Percentiles rank a stretch among this genome's conserved stretches.
Evolutionary conservation across 2,113 vertebrate genomes (phyloP).

Genomic region (Smithornis capensis): DNA sequence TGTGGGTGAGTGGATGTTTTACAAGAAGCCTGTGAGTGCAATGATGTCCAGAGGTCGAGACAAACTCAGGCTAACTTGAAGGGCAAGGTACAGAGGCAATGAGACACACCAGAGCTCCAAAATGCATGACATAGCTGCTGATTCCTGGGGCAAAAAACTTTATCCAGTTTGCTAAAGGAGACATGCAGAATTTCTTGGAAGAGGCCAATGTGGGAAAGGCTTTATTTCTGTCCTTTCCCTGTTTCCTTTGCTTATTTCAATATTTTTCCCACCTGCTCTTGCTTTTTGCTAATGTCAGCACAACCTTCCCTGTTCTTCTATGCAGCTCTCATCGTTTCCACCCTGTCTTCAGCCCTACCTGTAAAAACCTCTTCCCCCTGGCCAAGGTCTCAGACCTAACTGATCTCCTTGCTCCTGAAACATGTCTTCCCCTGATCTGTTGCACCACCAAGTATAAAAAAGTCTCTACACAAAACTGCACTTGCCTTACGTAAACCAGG

Average conservation of each 20-base stretch:
- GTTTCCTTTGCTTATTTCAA: not conserved
- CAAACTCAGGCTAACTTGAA: not conserved
- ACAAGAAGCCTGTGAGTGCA: not conserved
- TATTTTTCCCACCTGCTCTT: not conserved
- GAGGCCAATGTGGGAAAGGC: not conserved
- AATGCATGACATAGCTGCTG: not conserved
- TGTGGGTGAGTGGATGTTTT: constrained; percentile 11
- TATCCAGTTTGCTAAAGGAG: not conserved
- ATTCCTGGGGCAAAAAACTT: not conserved
- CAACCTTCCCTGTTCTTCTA: not conserved
- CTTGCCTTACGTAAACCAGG: not conserved
- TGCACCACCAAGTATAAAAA: not conserved
- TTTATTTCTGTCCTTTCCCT: not conserved
- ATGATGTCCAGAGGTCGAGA: not conserved
- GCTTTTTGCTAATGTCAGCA: not conserved
- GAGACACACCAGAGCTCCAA: not conserved
- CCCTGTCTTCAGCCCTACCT: not conserved
- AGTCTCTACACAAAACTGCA: not conserved
- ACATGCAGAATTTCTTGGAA: not conserved
- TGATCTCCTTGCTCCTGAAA: not conserved
- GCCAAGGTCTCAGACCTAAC: not conserved
- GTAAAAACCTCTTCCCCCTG: not conserved
- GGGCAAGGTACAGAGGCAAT: not conserved
- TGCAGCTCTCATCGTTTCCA: not conserved
- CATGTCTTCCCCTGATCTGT: not conserved